A percentile compares a stretch with the other conserved stretches of the same genome.
Evolutionary conservation across 2,888 invertebrate genomes (phyloP).

Genomic region (Lithodes maja): DNA sequence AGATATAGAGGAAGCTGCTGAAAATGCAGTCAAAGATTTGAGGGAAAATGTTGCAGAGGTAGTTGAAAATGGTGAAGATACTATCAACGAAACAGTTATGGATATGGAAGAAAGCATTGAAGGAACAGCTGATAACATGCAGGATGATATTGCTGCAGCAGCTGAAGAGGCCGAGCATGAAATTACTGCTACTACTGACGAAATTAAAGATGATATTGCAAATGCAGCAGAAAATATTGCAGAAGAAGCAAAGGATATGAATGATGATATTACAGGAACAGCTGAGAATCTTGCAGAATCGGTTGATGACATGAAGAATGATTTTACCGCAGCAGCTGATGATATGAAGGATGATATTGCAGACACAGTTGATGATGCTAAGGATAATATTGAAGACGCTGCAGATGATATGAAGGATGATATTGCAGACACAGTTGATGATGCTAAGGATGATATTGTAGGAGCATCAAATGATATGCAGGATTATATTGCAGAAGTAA

Average conservation of each 20-base stretch:
- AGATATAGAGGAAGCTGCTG: slow-evolving; percentile 11
- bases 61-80: slow-evolving; percentile 5
- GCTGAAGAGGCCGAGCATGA: slow-evolving; percentile 3
- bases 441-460: not conserved
- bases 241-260: slow-evolving; percentile 28
- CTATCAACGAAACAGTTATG: not conserved
- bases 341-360: not conserved
- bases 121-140: slow-evolving; percentile 9
- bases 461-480: not conserved
- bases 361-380: slow-evolving; percentile 5
- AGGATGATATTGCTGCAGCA: not conserved
- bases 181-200: not conserved
- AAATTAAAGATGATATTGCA: not conserved
- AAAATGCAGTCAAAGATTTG: slow-evolving; percentile 13
- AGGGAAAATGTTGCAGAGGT: slow-evolving; percentile 17
- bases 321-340: slow-evolving; percentile 28
- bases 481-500: not conserved
- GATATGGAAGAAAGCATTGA: not conserved
- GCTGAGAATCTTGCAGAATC: not conserved
- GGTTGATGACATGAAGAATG: slow-evolving; percentile 24
- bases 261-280: slow-evolving; percentile 1
- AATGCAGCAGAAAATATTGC: not conserved
- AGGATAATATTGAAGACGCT: not conserved
- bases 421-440: slow-evolving; percentile 17
- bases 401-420: slow-evolving; percentile 3